phyloP scores from a whole-genome alignment of 2,113 vertebrate genomes.

The Agelaius phoeniceus region DNA sequence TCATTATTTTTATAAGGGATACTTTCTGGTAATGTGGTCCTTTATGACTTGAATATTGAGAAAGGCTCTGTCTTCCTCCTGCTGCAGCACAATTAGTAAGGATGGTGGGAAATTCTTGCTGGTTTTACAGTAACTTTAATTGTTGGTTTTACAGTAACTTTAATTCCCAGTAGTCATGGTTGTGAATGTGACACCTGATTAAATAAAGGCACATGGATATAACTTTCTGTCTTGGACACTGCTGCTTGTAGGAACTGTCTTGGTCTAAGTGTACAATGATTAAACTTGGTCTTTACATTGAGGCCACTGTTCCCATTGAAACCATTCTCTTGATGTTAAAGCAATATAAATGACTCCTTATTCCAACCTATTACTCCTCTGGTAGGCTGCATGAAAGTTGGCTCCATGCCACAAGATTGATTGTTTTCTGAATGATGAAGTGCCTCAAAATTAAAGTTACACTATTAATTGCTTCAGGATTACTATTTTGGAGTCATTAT shows the following conservation, averaged over 20 bases:
- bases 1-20: not conserved
- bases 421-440: constrained; percentile 19
- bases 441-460: constrained; percentile 48
- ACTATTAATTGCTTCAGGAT: constrained; percentile 64
- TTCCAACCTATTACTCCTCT: not conserved
- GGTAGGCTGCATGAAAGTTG: not conserved
- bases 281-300: not conserved
- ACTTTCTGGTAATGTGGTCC: not conserved
- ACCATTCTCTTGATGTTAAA: not conserved
- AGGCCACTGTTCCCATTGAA: not conserved
- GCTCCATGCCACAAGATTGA: not conserved
- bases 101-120: not conserved
- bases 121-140: not conserved
- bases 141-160: not conserved
- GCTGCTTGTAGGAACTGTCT: not conserved
- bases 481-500: constrained; percentile 29
- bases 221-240: not conserved
- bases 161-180: not conserved
- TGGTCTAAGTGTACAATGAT: not conserved
- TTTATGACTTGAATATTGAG: not conserved
- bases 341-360: not conserved
- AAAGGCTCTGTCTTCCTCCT: not conserved
- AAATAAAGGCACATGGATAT: not conserved
- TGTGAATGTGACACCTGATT: not conserved
- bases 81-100: not conserved